Evolutionary conservation across 2,888 invertebrate species (phyloP).

Genomic region (Furcula furcula): DNA sequence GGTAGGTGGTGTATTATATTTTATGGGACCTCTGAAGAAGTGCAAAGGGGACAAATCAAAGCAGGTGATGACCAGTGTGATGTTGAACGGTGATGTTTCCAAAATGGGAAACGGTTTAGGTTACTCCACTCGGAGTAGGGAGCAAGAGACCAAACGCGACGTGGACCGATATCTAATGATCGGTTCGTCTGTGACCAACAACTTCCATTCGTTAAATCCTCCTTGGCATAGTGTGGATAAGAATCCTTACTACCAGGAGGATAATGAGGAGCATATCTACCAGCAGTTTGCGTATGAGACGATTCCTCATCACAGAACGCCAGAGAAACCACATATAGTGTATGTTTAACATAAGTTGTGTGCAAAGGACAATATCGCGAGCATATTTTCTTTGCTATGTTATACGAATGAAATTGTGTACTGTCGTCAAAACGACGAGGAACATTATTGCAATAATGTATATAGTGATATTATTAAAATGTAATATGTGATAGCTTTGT

Average conservation of each 20-base stretch:
- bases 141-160: conserved; percentile 72
- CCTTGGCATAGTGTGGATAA: conserved; percentile 79
- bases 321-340: conserved; percentile 82
- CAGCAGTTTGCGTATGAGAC: conserved; percentile 79
- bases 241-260: conserved; percentile 73
- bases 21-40: conserved; percentile 75
- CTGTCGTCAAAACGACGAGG: conserved; percentile 53
- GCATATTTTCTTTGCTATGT: conserved; percentile 61
- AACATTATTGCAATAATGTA: conserved; percentile 77
- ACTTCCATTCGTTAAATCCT: conserved; percentile 75
- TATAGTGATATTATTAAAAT: conserved; percentile 75
- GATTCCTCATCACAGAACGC: conserved; percentile 76
- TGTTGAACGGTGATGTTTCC: conserved; percentile 76
- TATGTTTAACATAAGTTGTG: conserved; percentile 80
- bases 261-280: conserved; percentile 76
- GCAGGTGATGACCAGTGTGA: conserved; percentile 78
- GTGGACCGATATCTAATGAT: conserved; percentile 78
- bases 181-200: conserved; percentile 75
- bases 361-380: conserved; percentile 62
- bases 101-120: conserved; percentile 76
- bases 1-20: conserved; percentile 73
- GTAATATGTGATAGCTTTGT: conserved; percentile 81
- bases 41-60: conserved; percentile 79
- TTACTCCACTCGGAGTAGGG: conserved; percentile 72
- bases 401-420: conserved; percentile 51